Percentiles rank a stretch among this genome's conserved stretches.
These are phyloP conservation scores for Pocota personata DNA, from an alignment of 2,888 invertebrate genomes.

Conservation along the genomic window DNA sequence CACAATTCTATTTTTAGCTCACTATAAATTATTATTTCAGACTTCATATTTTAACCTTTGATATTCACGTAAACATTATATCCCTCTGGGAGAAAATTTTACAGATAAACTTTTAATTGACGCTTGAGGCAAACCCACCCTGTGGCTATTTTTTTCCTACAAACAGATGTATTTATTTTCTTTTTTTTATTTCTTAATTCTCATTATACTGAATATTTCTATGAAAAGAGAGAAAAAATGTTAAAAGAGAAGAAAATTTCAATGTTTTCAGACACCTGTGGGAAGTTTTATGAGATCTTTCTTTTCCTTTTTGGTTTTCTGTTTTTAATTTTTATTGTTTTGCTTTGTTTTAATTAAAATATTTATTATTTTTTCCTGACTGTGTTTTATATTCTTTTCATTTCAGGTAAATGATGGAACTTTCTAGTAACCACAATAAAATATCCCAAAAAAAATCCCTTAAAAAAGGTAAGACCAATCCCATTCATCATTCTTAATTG, in stretches of 20 bases:
- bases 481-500: not conserved
- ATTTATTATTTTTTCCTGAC: not conserved
- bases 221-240: not conserved
- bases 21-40: not conserved
- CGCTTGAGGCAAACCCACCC: conserved; percentile 1
- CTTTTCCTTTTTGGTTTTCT: not conserved
- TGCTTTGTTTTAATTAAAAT: not conserved
- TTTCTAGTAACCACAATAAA: not conserved
- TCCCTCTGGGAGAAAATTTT: not conserved
- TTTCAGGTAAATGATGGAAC: conserved; percentile 48
- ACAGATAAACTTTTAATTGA: conserved; percentile 36
- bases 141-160: not conserved
- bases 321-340: not conserved
- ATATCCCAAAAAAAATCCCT: not conserved
- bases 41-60: not conserved
- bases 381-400: not conserved
- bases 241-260: not conserved
- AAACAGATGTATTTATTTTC: not conserved
- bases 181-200: too few species aligned
- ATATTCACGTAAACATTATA: not conserved
- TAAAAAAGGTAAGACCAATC: conserved; percentile 39
- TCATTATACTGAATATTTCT: not conserved
- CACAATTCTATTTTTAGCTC: not conserved
- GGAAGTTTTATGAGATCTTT: not conserved
- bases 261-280: not conserved